A percentile compares a stretch with the other conserved stretches of the same genome.
Evolutionary conservation across 2,797 vertebrate genomes (phyloP).

Genomic region (Oreochromis mossambicus): DNA sequence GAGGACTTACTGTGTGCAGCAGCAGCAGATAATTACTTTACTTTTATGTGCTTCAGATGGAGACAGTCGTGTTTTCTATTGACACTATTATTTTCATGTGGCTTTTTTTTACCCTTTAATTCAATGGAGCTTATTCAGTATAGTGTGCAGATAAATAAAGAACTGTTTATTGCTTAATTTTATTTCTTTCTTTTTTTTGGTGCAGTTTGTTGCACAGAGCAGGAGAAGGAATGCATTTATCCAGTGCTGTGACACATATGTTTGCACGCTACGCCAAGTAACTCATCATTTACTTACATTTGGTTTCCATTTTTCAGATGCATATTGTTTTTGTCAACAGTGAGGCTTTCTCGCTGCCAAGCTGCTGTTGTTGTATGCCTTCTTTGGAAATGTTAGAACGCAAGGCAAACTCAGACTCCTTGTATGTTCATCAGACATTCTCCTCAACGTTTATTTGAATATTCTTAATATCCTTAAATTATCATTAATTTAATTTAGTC

Average conservation of each 20-base stretch:
- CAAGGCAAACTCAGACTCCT: neutral
- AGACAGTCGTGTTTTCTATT: neutral
- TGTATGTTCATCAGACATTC: neutral
- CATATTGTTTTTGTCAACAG: conserved; percentile 2
- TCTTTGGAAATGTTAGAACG: neutral
- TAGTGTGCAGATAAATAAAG: neutral
- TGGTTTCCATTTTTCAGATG: conserved; percentile 46
- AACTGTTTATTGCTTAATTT: neutral
- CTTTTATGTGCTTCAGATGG: neutral
- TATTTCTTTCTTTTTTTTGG: neutral
- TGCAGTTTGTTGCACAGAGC: neutral
- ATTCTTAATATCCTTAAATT: neutral
- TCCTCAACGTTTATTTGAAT: neutral
- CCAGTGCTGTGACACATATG: conserved; percentile 10
- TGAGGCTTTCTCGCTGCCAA: neutral
- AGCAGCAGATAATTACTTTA: neutral
- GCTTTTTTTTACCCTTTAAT: neutral
- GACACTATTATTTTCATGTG: conserved; percentile 2
- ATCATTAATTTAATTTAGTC: neutral
- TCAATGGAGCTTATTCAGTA: neutral
- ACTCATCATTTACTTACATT: conserved; percentile 43
- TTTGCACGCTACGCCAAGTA: neutral
- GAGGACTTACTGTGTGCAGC: neutral
- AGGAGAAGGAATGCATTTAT: neutral
- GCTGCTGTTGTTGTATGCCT: neutral